Evolutionary conservation across 2,797 vertebrate species (phyloP).

Genomic region (Dipus sagitta): DNA sequence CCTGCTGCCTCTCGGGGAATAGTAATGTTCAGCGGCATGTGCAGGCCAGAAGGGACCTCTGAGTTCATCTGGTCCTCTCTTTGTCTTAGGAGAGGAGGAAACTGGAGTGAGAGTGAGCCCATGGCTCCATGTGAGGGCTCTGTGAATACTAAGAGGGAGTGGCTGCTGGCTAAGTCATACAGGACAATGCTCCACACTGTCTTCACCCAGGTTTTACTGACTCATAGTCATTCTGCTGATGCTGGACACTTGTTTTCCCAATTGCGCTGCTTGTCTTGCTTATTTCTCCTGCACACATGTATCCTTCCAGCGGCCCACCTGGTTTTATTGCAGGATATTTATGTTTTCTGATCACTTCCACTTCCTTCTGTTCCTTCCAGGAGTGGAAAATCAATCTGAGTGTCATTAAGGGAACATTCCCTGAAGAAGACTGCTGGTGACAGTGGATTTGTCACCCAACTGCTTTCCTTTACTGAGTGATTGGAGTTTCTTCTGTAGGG

Average conservation of each 20-base stretch:
- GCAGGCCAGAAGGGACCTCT: not conserved
- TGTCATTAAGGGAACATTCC: conserved; percentile 50
- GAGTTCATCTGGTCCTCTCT: not conserved
- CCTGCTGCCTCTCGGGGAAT: conserved; percentile 1
- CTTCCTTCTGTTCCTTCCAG: conserved; percentile 55
- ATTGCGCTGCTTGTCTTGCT: conserved; percentile 43
- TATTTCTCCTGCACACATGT: conserved; percentile 19
- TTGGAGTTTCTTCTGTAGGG: conserved; percentile 30
- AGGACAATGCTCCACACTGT: not conserved
- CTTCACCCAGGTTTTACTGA: not conserved
- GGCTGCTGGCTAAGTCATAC: not conserved
- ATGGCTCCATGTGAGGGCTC: not conserved
- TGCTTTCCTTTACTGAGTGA: conserved; percentile 29
- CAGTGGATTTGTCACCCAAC: conserved; percentile 49
- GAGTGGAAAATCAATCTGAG: conserved; percentile 62
- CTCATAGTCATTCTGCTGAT: not conserved
- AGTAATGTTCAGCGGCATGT: not conserved
- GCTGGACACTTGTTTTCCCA: conserved; percentile 29
- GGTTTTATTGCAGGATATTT: conserved; percentile 69
- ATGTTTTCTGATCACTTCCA: conserved; percentile 64
- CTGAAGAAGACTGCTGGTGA: conserved; percentile 43
- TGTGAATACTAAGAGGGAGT: not conserved
- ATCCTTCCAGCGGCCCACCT: conserved; percentile 21
- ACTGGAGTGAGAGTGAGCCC: not conserved
- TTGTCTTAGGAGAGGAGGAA: conserved; percentile 36